Conservation (phyloP, 2,113 vertebrate species). For the Tachysurus fulvidraco region DNA sequence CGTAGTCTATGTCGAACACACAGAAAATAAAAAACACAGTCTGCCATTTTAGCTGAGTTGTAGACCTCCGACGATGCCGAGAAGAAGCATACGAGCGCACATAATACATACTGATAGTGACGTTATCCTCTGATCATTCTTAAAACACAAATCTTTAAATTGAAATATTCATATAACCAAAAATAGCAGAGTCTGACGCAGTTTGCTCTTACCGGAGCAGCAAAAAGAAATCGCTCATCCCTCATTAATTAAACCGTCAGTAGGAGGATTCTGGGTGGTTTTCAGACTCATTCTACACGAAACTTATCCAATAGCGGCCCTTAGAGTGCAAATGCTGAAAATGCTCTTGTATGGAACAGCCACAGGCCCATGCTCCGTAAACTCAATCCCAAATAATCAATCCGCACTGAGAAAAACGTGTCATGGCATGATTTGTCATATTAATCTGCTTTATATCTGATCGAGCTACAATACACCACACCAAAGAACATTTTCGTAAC, state of each 20-base stretch:
- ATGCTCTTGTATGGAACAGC: background rate
- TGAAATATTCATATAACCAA: accelerated
- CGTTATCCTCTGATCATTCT: background rate
- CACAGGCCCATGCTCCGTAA: accelerated
- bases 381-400: background rate
- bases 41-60: constrained; percentile 23
- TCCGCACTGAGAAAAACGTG: background rate
- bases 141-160: too few species aligned
- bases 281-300: background rate
- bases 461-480: background rate
- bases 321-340: constrained; percentile 73
- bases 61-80: background rate
- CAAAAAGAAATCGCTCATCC: background rate
- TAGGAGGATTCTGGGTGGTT: constrained; percentile 13
- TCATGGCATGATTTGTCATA: background rate
- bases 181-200: constrained; percentile 9
- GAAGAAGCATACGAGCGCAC: background rate
- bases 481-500: background rate
- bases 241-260: background rate
- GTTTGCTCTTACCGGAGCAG: constrained; percentile 25
- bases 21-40: constrained; percentile 3
- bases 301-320: constrained; percentile 80
- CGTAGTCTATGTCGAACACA: background rate
- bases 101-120: background rate
- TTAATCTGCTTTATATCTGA: background rate